Percentiles rank a stretch among this genome's conserved stretches.
Conservation (phyloP, 1,140 invertebrate species). For the Diabrotica undecimpunctata region DNA sequence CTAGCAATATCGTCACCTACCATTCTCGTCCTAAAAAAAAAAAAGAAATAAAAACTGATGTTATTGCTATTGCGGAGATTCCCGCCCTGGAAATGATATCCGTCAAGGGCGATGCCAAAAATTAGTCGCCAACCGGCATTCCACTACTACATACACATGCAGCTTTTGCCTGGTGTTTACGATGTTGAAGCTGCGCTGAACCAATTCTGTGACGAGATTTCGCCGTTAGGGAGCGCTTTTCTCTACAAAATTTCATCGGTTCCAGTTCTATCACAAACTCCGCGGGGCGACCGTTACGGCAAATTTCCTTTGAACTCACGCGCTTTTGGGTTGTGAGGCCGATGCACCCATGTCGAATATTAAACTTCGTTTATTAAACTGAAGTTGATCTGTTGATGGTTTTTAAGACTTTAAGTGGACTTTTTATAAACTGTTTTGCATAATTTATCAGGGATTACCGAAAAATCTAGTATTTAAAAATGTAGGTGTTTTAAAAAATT, state of each 20-base stretch:
- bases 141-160: not conserved
- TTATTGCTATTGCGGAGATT: too few relatives aligned
- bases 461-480: too few relatives aligned
- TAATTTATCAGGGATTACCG: too few relatives aligned
- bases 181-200: conserved; percentile 11
- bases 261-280: conserved; percentile 11
- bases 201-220: conserved; percentile 12
- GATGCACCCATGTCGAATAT: not conserved
- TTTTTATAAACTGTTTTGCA: too few relatives aligned
- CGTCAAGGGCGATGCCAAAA: not conserved
- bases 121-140: not conserved
- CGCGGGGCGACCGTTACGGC: conserved; percentile 7
- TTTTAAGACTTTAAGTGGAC: too few relatives aligned
- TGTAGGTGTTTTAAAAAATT: too few relatives aligned
- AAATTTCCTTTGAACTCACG: conserved; percentile 6
- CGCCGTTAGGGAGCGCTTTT: conserved; percentile 14
- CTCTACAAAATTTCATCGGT: conserved; percentile 10
- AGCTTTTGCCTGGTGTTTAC: not conserved
- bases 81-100: not conserved
- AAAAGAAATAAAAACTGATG: not conserved
- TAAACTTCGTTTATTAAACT: too few relatives aligned
- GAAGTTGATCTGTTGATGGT: too few relatives aligned
- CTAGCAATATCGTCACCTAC: not conserved
- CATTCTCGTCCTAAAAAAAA: not conserved
- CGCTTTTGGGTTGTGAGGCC: not conserved